Percentiles rank a stretch among this genome's conserved stretches.
Evolutionary conservation across 2,797 vertebrate species (phyloP).

Genomic region (Hirundo rustica): DNA sequence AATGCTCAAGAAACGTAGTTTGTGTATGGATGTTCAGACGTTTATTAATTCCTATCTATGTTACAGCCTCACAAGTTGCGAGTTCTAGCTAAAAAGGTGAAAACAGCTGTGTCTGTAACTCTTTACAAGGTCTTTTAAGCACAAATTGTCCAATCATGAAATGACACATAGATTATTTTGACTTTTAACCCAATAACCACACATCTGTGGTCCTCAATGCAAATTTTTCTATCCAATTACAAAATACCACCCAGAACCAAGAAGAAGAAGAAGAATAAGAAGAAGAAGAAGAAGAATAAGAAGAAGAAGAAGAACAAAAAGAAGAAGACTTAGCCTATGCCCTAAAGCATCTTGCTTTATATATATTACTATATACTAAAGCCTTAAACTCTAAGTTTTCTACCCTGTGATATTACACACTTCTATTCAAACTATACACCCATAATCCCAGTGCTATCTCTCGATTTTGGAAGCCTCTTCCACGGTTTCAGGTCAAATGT

Average conservation of each 20-base stretch:
- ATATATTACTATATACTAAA: not conserved
- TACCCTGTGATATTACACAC: not conserved
- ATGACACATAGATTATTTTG: not conserved
- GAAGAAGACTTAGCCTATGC: too few relatives aligned
- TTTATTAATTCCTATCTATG: not conserved
- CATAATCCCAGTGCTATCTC: not conserved
- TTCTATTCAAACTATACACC: not conserved
- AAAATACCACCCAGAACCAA: not conserved
- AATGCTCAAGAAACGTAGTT: not conserved
- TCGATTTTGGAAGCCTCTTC: not conserved
- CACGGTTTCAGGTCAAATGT: not conserved
- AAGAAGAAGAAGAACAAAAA: too few relatives aligned
- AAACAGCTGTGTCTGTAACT: not conserved
- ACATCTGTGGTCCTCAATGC: rapidly evolving
- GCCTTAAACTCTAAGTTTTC: not conserved
- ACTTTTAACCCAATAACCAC: not conserved
- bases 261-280: not conserved
- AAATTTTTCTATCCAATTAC: not conserved
- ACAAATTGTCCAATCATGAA: not conserved
- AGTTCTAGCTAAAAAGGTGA: not conserved
- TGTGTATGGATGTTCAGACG: not conserved
- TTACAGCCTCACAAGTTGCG: not conserved
- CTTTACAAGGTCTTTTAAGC: not conserved
- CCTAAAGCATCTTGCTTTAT: not conserved
- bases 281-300: not conserved